Evolutionary conservation across 2,888 invertebrate genomes (phyloP).

Genomic region (Dicyrtomina minuta): DNA sequence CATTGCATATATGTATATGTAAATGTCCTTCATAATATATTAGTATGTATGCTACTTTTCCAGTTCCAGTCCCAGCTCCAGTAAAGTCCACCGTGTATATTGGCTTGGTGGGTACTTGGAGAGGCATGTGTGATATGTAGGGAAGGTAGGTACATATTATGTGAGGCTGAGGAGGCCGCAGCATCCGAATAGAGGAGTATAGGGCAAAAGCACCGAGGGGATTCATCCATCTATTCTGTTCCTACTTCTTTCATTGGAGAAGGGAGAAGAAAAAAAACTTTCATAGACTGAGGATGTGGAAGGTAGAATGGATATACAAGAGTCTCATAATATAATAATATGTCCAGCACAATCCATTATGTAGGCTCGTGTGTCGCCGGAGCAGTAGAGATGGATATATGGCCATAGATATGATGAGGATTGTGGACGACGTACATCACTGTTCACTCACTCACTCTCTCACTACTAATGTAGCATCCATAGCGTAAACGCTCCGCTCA

Average conservation of each 20-base stretch:
- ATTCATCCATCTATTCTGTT: conserved; percentile 9
- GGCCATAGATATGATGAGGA: background rate
- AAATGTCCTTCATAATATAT: background rate
- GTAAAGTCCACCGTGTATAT: no score
- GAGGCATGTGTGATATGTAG: background rate
- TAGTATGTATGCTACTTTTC: background rate
- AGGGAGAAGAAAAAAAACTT: conserved; percentile 4
- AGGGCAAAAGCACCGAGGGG: conserved; percentile 20
- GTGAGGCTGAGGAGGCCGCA: conserved; percentile 5
- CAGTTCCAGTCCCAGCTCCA: no score
- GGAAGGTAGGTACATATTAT: background rate
- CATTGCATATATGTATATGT: no score
- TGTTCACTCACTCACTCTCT: background rate
- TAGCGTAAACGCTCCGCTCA: no score
- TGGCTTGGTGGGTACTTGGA: no score
- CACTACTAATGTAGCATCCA: background rate
- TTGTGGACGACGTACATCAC: background rate
- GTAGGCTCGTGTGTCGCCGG: no score
- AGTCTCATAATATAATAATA: no score
- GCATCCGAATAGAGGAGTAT: conserved; percentile 7
- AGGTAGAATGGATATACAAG: no score
- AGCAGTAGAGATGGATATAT: no score
- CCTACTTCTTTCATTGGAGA: conserved; percentile 17
- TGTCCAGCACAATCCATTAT: no score
- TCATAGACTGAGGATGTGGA: background rate